Evolutionary conservation across 2,888 invertebrate genomes (phyloP).

Genomic region (Papilio demoleus): DNA sequence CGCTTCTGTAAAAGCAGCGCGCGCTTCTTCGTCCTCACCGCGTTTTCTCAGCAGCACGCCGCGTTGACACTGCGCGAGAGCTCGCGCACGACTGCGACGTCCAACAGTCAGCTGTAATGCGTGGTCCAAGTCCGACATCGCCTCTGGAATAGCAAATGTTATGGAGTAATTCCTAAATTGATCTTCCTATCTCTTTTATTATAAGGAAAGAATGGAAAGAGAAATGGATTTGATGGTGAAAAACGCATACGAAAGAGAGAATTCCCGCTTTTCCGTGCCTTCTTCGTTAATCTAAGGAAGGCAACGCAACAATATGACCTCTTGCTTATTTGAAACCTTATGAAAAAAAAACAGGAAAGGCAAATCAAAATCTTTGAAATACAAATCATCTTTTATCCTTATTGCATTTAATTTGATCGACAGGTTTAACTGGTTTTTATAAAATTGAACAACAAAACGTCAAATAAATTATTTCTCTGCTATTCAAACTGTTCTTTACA

Average conservation of each 20-base stretch:
- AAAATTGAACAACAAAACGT: neutral
- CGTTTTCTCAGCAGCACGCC: conserved; percentile 89
- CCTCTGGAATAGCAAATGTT: conserved; percentile 80
- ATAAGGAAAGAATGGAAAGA: too few species aligned
- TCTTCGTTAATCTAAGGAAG: too few species aligned
- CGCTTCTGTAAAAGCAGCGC: conserved; percentile 89
- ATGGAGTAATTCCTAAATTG: neutral
- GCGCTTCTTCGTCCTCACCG: conserved; percentile 87
- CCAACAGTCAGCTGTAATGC: conserved; percentile 87
- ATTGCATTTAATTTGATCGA: neutral
- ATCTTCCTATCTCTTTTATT: too few species aligned
- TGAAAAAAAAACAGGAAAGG: neutral
- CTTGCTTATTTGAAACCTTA: too few species aligned
- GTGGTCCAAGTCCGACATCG: conserved; percentile 88
- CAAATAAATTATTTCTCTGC: too few species aligned
- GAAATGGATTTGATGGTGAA: too few species aligned
- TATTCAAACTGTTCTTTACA: too few species aligned
- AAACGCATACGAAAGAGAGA: too few species aligned
- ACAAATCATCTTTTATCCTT: neutral
- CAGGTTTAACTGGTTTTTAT: neutral
- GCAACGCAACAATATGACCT: too few species aligned
- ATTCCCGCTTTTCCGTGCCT: too few species aligned
- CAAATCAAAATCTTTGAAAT: neutral
- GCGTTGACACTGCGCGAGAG: conserved; percentile 93
- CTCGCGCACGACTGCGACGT: conserved; percentile 86